A percentile compares a stretch with the other conserved stretches of the same genome.
Evolutionary conservation across 2,888 invertebrate genomes (phyloP).

Genomic region (Torymus aiolomorphi): DNA sequence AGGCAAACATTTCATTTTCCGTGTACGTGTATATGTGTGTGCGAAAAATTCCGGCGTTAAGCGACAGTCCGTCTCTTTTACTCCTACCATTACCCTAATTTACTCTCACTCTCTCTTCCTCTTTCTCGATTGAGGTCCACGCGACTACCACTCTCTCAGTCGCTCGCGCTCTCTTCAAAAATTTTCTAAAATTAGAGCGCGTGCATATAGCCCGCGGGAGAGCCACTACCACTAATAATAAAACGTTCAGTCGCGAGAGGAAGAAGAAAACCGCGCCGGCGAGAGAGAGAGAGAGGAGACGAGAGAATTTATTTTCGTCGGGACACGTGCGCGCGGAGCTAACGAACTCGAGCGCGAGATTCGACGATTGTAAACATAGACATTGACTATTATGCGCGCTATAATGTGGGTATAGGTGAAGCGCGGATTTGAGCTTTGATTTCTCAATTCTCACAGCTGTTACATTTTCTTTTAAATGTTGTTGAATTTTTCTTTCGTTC

Average conservation of each 20-base stretch:
- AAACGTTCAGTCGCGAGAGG: conserved; percentile 36
- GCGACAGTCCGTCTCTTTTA: neutral
- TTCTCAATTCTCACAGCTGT: no score
- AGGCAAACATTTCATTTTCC: neutral
- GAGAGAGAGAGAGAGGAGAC: neutral
- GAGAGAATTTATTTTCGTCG: conserved; percentile 44
- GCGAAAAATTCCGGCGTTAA: conserved; percentile 4
- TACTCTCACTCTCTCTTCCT: conserved; percentile 18
- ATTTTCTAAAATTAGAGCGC: conserved; percentile 49
- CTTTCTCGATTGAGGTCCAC: neutral
- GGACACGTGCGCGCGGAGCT: conserved; percentile 12
- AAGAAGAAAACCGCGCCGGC: conserved; percentile 18
- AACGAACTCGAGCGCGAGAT: conserved; percentile 40
- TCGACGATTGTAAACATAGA: no score
- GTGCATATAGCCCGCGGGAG: conserved; percentile 17
- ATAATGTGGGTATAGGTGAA: no score
- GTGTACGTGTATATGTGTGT: neutral
- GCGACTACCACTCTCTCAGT: no score
- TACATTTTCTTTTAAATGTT: no score
- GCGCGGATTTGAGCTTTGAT: no score
- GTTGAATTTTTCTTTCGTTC: no score
- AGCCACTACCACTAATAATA: conserved; percentile 41
- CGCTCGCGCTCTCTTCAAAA: conserved; percentile 16
- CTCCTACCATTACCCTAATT: conserved; percentile 46
- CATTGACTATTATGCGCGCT: no score